A percentile compares a stretch with the other conserved stretches of the same genome.
Conservation (phyloP, 2,888 invertebrate genomes). For the Piscicola geometra region DNA sequence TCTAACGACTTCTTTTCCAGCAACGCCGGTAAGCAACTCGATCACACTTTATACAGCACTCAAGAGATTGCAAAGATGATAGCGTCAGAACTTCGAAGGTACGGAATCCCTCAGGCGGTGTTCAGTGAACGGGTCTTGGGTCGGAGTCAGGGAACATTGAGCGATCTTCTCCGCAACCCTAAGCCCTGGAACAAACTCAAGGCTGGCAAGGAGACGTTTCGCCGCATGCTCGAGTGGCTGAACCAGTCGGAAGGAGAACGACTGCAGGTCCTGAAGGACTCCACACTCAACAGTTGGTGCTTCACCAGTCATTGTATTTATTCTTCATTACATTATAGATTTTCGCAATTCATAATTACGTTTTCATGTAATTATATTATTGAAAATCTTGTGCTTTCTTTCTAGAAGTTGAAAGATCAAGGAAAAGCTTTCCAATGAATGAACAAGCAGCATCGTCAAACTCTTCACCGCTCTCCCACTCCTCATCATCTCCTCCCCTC, state of each 20-base stretch:
- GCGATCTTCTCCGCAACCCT: slow-evolving; percentile 37
- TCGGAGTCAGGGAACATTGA: slow-evolving; percentile 35
- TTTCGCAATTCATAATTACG: neutral
- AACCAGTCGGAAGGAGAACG: slow-evolving; percentile 29
- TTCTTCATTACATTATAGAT: neutral
- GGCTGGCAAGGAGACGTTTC: slow-evolving; percentile 35
- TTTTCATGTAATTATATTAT: neutral
- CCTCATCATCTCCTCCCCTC: neutral
- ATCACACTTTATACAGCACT: slow-evolving; percentile 29
- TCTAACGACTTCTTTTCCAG: neutral
- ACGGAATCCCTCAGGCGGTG: slow-evolving; percentile 36
- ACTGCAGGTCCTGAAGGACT: slow-evolving; percentile 16
- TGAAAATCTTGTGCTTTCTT: neutral
- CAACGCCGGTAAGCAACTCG: slow-evolving; percentile 7
- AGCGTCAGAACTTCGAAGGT: slow-evolving; percentile 32
- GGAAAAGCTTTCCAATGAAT: no score
- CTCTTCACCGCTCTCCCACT: neutral
- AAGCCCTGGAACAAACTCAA: slow-evolving; percentile 37
- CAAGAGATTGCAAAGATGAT: slow-evolving; percentile 33
- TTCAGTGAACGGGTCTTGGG: slow-evolving; percentile 34
- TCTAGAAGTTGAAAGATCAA: neutral
- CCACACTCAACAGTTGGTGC: neutral
- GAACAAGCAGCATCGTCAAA: neutral
- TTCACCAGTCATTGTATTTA: neutral
- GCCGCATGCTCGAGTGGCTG: slow-evolving; percentile 35